phyloP scores from a whole-genome alignment of 2,113 vertebrate species.

The Anhinga rufa region DNA sequence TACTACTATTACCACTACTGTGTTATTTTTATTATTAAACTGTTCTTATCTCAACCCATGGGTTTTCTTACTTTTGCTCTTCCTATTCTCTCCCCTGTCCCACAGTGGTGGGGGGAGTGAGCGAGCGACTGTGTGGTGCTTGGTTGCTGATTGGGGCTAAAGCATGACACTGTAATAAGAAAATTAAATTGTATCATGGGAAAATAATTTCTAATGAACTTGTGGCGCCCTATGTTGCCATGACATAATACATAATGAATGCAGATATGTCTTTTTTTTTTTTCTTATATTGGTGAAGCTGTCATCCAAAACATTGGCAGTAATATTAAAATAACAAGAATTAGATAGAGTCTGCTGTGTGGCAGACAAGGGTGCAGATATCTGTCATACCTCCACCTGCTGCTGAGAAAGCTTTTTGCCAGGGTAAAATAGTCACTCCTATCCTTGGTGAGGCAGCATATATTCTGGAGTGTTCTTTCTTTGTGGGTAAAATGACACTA shows the following conservation, averaged over 20 bases:
- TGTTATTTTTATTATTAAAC: too few species aligned
- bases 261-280: not conserved
- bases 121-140: too few species aligned
- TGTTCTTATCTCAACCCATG: too few species aligned
- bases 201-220: not conserved
- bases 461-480: not conserved
- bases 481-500: not conserved
- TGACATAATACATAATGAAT: not conserved
- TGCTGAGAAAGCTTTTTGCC: not conserved
- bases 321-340: not conserved
- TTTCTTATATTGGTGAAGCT: not conserved
- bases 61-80: too few species aligned
- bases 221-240: not conserved
- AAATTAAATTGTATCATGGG: not conserved
- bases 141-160: too few species aligned
- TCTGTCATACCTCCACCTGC: not conserved
- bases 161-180: not conserved
- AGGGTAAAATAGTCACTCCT: not conserved
- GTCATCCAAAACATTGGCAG: not conserved
- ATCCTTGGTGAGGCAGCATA: rapidly evolving
- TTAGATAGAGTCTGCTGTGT: not conserved
- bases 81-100: too few species aligned
- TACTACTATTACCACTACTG: too few species aligned
- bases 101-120: too few species aligned
- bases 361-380: not conserved